phyloP scores from a whole-genome alignment of 2,113 vertebrate genomes.

The Hippocampus mohnikei region DNA sequence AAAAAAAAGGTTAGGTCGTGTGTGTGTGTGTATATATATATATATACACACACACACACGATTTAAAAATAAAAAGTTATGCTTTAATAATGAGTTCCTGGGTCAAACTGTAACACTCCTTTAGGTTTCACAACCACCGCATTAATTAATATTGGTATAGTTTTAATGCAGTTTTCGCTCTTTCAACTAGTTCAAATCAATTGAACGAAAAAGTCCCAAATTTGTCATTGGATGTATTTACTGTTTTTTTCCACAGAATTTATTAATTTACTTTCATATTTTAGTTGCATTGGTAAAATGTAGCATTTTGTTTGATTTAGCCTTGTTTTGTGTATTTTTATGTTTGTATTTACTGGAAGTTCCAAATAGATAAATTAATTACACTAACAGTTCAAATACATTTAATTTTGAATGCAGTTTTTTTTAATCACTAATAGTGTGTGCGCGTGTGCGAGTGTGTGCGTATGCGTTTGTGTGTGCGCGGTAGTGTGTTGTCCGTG shows the following conservation, averaged over 20 bases:
- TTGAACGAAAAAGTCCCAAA: background rate
- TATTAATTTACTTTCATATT: background rate
- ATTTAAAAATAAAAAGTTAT: no score
- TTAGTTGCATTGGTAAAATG: background rate
- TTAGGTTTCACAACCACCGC: no score
- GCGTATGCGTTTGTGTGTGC: no score
- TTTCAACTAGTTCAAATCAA: background rate
- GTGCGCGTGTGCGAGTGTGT: background rate
- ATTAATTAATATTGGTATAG: background rate
- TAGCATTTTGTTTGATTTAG: background rate
- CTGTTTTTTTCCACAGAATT: no score
- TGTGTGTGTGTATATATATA: no score
- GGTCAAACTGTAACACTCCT: no score
- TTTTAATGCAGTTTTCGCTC: background rate
- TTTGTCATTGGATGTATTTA: background rate
- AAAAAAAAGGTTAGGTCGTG: no score
- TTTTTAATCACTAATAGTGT: background rate
- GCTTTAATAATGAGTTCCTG: no score
- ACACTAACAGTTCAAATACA: background rate
- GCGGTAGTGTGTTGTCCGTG: conserved; percentile 1
- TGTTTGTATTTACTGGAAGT: background rate
- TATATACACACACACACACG: no score
- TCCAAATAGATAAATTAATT: background rate
- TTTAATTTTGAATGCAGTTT: no score
- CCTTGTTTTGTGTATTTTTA: background rate